Conservation (phyloP, 2,113 vertebrate genomes). For the Martes martes region DNA sequence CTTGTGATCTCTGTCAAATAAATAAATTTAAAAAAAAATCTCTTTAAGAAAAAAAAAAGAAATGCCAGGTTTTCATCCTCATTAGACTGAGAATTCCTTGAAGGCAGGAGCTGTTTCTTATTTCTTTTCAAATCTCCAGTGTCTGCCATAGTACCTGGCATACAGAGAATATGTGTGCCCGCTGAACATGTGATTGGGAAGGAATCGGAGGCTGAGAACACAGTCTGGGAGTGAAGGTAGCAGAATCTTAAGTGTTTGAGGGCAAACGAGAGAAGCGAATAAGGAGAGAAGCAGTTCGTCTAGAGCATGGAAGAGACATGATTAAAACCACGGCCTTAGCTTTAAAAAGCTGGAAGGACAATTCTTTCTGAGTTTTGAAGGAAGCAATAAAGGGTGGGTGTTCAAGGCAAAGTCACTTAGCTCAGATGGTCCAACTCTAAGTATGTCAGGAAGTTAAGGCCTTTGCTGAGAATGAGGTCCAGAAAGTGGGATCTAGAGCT, state of each 20-base stretch:
- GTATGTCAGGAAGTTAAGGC: not conserved
- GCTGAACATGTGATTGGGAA: not conserved
- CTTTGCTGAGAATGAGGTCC: not conserved
- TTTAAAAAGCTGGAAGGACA: slow-evolving; percentile 32
- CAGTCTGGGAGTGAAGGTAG: not conserved
- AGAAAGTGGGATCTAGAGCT: slow-evolving; percentile 5
- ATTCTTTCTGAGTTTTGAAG: not conserved
- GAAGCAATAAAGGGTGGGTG: not conserved
- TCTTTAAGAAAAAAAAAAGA: not conserved
- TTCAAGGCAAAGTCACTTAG: slow-evolving; percentile 20
- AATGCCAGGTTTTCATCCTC: not conserved
- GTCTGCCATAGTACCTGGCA: not conserved
- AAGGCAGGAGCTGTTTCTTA: not conserved
- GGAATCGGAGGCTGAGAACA: slow-evolving; percentile 14
- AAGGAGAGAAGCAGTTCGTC: not conserved
- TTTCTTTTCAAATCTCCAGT: slow-evolving; percentile 26
- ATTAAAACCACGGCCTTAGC: not conserved
- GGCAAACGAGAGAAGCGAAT: not conserved
- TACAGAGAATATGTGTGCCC: not conserved
- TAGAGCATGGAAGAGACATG: not conserved
- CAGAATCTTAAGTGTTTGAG: not conserved
- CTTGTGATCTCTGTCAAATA: too few species aligned
- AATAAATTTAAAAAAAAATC: too few species aligned
- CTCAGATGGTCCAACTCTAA: slow-evolving; percentile 1
- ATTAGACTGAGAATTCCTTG: slow-evolving; percentile 28